A percentile compares a stretch with the other conserved stretches of the same genome.
These are phyloP conservation scores for Hydrotaea cyrtoneurina DNA, from an alignment of 2,888 invertebrate species.

Conservation along the genomic window DNA sequence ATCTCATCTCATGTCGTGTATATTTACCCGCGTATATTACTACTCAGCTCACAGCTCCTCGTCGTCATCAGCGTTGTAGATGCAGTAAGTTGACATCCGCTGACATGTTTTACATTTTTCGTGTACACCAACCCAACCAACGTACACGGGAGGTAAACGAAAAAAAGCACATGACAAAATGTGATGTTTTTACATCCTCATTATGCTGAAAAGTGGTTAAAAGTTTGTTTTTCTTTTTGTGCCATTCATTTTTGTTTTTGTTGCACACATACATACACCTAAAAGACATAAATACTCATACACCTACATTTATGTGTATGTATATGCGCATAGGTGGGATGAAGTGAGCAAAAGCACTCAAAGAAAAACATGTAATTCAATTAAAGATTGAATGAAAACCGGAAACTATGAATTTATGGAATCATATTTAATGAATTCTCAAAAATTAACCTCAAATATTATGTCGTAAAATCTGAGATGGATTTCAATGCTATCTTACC, in stretches of 20 bases:
- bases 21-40: constrained; percentile 16
- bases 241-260: constrained; percentile 6
- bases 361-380: too few relatives aligned
- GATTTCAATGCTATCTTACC: too few relatives aligned
- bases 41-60: not conserved
- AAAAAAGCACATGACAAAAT: constrained; percentile 27
- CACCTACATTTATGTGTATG: not conserved
- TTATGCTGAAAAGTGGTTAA: constrained; percentile 57
- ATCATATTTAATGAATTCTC: too few relatives aligned
- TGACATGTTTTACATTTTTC: constrained; percentile 64
- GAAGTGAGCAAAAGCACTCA: too few relatives aligned
- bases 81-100: constrained; percentile 65
- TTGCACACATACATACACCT: constrained; percentile 19
- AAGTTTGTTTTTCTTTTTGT: constrained; percentile 32
- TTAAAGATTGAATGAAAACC: too few relatives aligned
- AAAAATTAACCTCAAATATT: too few relatives aligned
- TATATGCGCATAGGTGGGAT: not conserved
- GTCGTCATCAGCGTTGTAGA: not conserved
- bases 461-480: too few relatives aligned
- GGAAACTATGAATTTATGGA: too few relatives aligned
- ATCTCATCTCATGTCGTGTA: constrained; percentile 52
- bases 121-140: constrained; percentile 23
- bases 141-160: not conserved
- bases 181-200: constrained; percentile 49
- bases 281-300: constrained; percentile 18